Evolutionary conservation across 2,113 vertebrate genomes (phyloP).

Genomic region (Athene noctua): DNA sequence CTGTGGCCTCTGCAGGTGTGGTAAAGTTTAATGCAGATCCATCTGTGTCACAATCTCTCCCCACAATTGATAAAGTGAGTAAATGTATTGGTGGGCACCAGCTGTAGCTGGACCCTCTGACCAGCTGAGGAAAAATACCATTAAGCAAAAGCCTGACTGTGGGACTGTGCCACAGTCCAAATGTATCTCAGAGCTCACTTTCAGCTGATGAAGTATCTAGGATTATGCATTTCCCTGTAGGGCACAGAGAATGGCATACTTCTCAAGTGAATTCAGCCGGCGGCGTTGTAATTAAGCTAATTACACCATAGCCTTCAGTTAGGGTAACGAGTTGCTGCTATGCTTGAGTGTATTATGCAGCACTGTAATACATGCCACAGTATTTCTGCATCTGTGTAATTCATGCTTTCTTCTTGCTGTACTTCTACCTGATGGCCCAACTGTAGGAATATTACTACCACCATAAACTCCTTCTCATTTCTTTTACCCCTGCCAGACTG

Average conservation of each 20-base stretch:
- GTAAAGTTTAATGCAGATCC: not conserved
- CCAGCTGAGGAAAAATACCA: not conserved
- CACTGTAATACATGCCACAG: slow-evolving; percentile 12
- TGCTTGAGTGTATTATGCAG: slow-evolving; percentile 14
- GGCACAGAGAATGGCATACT: slow-evolving; percentile 21
- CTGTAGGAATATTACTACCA: not conserved
- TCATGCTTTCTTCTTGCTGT: slow-evolving; percentile 10
- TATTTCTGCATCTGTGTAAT: slow-evolving; percentile 1
- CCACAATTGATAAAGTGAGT: not conserved
- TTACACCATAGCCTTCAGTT: slow-evolving; percentile 32
- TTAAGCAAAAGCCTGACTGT: not conserved
- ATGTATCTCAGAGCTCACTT: not conserved
- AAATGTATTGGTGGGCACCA: not conserved
- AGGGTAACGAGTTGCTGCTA: slow-evolving; percentile 8
- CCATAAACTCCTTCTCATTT: not conserved
- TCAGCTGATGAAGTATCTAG: not conserved
- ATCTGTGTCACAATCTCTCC: not conserved
- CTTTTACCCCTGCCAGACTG: not conserved
- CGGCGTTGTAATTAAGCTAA: slow-evolving; percentile 35
- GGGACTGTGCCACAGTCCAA: not conserved
- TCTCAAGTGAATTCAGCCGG: slow-evolving; percentile 33
- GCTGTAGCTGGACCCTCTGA: not conserved
- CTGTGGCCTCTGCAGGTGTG: not conserved
- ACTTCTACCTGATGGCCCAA: not conserved
- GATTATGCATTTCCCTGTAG: slow-evolving; percentile 18